Evolutionary conservation across 2,797 vertebrate genomes (phyloP).

Genomic region (Protonibea diacanthus): DNA sequence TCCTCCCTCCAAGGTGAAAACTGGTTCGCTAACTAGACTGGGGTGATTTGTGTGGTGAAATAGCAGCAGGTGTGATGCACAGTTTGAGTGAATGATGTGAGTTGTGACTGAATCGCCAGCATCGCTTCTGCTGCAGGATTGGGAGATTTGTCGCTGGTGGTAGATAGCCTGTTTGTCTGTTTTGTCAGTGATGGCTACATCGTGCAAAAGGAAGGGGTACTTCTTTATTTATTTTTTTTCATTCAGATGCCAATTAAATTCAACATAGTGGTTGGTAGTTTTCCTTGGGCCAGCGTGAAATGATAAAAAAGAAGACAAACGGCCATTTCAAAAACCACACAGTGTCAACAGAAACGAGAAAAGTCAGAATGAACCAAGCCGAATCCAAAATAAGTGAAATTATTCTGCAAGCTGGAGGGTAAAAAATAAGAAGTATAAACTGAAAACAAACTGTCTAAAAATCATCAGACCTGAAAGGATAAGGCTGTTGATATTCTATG

Average conservation of each 20-base stretch:
- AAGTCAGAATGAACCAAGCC: neutral
- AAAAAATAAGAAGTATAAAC: neutral
- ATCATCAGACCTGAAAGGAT: neutral
- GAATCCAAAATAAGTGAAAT: neutral
- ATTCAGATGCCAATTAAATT: conserved; percentile 4
- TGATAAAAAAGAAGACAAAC: neutral
- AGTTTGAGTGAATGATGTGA: conserved; percentile 52
- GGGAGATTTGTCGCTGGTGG: conserved; percentile 33
- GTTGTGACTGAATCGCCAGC: conserved; percentile 25
- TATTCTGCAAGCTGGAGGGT: neutral
- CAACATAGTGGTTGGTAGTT: neutral
- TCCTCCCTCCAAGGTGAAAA: conserved; percentile 46
- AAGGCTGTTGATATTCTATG: neutral
- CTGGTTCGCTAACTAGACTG: conserved; percentile 61
- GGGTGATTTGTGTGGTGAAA: conserved; percentile 59
- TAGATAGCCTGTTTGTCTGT: conserved; percentile 14
- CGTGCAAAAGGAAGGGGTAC: neutral
- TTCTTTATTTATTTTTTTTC: neutral
- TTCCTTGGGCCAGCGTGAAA: neutral
- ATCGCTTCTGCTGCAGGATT: conserved; percentile 6
- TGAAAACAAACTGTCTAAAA: neutral
- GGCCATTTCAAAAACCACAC: neutral
- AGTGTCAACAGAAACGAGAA: neutral
- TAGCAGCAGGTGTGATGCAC: conserved; percentile 51
- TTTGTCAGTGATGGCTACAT: conserved; percentile 7